Evolutionary conservation across 2,888 invertebrate species (phyloP).

Genomic region (Latrodectus hesperus): DNA sequence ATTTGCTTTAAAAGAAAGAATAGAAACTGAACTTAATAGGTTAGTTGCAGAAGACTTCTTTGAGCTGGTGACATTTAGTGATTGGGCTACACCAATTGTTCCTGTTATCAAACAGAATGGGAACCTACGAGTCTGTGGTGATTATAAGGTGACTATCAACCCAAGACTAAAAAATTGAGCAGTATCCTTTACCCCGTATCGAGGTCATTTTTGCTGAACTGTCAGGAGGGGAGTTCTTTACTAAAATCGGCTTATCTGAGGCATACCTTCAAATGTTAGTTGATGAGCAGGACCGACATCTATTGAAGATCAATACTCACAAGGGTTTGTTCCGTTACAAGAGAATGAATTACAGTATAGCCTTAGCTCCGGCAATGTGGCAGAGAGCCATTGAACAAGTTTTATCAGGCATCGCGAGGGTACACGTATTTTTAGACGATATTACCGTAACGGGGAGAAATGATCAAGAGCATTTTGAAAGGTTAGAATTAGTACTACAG

Average conservation of each 20-base stretch:
- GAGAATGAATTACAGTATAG: conserved; percentile 73
- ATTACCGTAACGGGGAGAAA: no score
- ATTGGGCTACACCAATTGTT: conserved; percentile 39
- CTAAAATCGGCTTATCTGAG: conserved; percentile 71
- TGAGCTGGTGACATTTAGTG: conserved; percentile 38
- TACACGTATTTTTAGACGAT: no score
- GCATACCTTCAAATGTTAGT: conserved; percentile 74
- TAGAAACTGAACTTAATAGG: conserved; percentile 44
- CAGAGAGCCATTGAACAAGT: no score
- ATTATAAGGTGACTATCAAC: no score
- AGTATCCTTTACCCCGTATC: no score
- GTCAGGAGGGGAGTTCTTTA: no score
- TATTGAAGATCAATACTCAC: conserved; percentile 72
- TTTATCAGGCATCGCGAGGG: no score
- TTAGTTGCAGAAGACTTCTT: conserved; percentile 35
- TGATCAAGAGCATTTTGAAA: no score
- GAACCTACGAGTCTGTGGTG: no score
- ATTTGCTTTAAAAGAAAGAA: conserved; percentile 50
- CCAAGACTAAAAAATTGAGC: no score
- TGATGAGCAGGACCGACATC: conserved; percentile 71
- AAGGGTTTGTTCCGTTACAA: conserved; percentile 72
- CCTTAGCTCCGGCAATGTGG: conserved; percentile 74
- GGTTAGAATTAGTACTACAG: no score
- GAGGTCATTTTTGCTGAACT: no score
- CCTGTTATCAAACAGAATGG: conserved; percentile 28